A percentile compares a stretch with the other conserved stretches of the same genome.
Conservation (phyloP, 2,113 vertebrate species). For the Xenus cinereus region DNA sequence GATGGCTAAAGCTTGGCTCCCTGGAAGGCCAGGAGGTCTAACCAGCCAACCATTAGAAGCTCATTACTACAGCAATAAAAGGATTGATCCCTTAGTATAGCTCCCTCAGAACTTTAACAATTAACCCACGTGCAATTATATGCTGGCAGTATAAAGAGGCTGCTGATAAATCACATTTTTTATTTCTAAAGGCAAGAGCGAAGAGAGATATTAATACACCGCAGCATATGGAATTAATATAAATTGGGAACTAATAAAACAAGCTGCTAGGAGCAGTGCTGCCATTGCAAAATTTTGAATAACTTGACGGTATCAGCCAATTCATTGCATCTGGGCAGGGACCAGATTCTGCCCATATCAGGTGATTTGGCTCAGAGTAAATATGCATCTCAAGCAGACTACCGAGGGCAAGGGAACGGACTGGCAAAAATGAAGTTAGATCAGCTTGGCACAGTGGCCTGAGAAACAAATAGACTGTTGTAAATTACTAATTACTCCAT, state of each 20-base stretch:
- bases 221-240: conserved; percentile 55
- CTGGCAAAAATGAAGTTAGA: not conserved
- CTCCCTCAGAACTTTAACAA: conserved; percentile 57
- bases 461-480: not conserved
- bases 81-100: conserved; percentile 60
- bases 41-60: conserved; percentile 63
- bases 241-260: conserved; percentile 45
- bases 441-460: not conserved
- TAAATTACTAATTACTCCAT: not conserved
- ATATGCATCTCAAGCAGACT: not conserved
- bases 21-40: conserved; percentile 19
- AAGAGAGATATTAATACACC: conserved; percentile 36
- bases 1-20: not conserved
- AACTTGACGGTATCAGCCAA: conserved; percentile 2
- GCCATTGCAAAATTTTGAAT: conserved; percentile 28
- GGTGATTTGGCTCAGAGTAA: not conserved
- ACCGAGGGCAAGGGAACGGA: not conserved
- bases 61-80: conserved; percentile 67
- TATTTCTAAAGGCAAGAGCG: conserved; percentile 52
- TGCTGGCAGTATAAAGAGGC: conserved; percentile 41
- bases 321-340: not conserved
- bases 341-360: not conserved
- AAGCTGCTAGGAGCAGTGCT: conserved; percentile 34
- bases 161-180: conserved; percentile 63
- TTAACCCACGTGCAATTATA: conserved; percentile 65